Evolutionary conservation across 2,888 invertebrate genomes (phyloP).

Genomic region (Hyalella azteca): DNA sequence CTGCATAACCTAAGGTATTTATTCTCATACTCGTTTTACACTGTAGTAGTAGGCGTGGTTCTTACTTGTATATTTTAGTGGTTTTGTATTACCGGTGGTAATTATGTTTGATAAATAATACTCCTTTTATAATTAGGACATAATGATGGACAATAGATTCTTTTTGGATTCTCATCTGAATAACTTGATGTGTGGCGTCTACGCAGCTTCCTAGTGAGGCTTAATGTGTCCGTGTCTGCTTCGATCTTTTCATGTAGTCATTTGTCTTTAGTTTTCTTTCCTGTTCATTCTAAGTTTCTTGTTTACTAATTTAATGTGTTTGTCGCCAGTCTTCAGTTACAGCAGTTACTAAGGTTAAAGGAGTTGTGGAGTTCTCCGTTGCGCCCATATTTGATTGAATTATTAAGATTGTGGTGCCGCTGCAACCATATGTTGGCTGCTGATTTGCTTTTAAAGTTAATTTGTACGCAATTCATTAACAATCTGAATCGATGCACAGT

Average conservation of each 20-base stretch:
- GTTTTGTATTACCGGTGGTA: conserved; percentile 1
- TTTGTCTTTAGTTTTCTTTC: conserved; percentile 19
- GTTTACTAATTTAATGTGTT: not conserved
- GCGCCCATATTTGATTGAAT: too few relatives aligned
- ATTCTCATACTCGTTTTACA: conserved; percentile 13
- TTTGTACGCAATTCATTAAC: too few relatives aligned
- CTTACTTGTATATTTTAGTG: conserved; percentile 20
- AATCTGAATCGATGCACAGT: too few relatives aligned
- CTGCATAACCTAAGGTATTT: conserved; percentile 5
- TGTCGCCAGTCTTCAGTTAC: too few relatives aligned
- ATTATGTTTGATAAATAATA: too few relatives aligned
- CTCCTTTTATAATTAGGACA: not conserved
- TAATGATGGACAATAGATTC: not conserved
- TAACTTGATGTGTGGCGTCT: too few relatives aligned
- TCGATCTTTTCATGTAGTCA: conserved; percentile 21
- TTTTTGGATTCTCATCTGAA: not conserved
- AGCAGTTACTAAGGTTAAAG: too few relatives aligned
- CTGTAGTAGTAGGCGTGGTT: conserved; percentile 8
- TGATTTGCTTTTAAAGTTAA: too few relatives aligned
- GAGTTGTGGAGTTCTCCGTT: too few relatives aligned
- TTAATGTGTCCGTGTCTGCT: not conserved
- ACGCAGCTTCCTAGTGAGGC: not conserved
- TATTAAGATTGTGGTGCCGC: too few relatives aligned
- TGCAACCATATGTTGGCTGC: too few relatives aligned
- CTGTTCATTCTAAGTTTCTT: conserved; percentile 12